Conservation (phyloP, 2,797 vertebrate genomes). For the Gymnoscopelus braueri region DNA sequence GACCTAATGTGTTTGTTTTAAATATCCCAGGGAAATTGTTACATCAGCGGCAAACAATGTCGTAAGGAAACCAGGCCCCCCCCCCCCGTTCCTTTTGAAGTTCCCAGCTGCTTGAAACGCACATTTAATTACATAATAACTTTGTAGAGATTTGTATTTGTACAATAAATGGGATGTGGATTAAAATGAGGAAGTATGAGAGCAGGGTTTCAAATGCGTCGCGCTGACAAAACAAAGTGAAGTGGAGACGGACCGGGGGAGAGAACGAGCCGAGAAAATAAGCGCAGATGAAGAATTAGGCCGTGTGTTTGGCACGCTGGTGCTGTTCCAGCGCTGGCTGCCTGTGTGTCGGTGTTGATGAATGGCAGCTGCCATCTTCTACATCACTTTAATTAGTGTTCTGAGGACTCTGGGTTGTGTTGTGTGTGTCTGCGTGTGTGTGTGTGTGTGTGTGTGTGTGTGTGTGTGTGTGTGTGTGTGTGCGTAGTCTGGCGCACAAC, state of each 20-base stretch:
- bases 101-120: conserved; percentile 82
- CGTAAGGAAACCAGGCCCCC: conserved; percentile 68
- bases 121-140: conserved; percentile 94
- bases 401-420: conserved; percentile 55
- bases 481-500: not conserved
- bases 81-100: conserved; percentile 79
- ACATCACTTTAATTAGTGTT: conserved; percentile 74
- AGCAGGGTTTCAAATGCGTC: conserved; percentile 80
- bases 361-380: conserved; percentile 71
- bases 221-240: conserved; percentile 87
- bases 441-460: conserved; percentile 11
- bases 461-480: conserved; percentile 13
- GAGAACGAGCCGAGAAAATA: conserved; percentile 62
- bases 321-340: conserved; percentile 23
- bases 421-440: conserved; percentile 23
- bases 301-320: conserved; percentile 50
- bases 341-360: conserved; percentile 58
- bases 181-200: conserved; percentile 87
- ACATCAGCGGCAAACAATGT: conserved; percentile 90
- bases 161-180: conserved; percentile 86
- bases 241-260: conserved; percentile 28
- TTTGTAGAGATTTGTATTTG: conserved; percentile 89
- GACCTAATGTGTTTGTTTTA: conserved; percentile 96
- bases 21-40: conserved; percentile 94
- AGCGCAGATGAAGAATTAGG: conserved; percentile 70